Conservation (phyloP, 2,113 vertebrate species). For the Serilophus lunatus region DNA sequence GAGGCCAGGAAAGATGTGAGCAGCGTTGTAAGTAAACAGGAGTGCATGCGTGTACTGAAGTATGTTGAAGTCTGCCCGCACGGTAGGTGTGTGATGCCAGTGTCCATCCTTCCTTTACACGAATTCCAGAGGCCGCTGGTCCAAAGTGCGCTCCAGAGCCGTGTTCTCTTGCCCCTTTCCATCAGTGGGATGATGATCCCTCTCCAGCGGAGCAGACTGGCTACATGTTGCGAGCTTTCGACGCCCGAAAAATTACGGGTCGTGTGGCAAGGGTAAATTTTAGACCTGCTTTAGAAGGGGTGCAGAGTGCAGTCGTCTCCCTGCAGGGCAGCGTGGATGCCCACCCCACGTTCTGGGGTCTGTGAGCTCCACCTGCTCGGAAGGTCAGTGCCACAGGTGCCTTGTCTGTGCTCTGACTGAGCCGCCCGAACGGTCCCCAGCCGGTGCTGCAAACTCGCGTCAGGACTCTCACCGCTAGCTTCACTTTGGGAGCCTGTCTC, state of each 20-base stretch:
- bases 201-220: background rate
- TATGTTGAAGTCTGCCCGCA: background rate
- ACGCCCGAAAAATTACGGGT: background rate
- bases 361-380: background rate
- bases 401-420: background rate
- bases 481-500: background rate
- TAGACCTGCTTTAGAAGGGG: rapidly evolving
- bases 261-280: background rate
- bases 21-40: background rate
- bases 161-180: background rate
- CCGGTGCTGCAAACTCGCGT: background rate
- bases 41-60: background rate
- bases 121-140: background rate
- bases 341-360: background rate
- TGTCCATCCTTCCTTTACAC: too few relatives aligned
- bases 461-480: background rate
- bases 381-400: background rate
- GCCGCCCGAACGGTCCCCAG: background rate
- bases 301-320: rapidly evolving
- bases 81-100: rapidly evolving
- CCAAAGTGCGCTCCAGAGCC: background rate
- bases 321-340: background rate
- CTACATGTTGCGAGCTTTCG: background rate
- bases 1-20: background rate
- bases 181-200: rapidly evolving